These are phyloP conservation scores for Heliothis subflexa DNA, from an alignment of 1,140 invertebrate genomes.

Conservation along the genomic window DNA sequence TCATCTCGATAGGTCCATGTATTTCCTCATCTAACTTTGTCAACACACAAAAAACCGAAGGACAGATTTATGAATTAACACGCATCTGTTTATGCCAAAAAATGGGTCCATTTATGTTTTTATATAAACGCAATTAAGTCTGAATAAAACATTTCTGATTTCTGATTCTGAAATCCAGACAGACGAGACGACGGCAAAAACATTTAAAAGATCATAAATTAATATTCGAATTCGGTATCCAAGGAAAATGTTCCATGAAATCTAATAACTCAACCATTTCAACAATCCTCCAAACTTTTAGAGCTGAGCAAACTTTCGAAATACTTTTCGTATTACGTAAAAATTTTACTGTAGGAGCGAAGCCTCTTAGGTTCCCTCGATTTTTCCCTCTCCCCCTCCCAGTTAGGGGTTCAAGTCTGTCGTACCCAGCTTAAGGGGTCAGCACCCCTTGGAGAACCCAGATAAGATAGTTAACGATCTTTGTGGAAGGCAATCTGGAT, in stretches of 20 bases:
- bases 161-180: no score
- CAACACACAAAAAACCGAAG: no score
- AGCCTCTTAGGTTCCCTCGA: background rate
- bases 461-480: slow-evolving; percentile 9
- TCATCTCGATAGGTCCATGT: no score
- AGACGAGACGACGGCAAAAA: no score
- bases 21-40: no score
- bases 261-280: slow-evolving; percentile 3
- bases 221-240: background rate
- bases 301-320: background rate
- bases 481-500: background rate
- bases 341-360: background rate
- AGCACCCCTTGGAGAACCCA: background rate
- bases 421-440: background rate
- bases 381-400: background rate
- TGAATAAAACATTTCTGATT: no score
- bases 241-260: background rate
- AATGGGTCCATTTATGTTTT: no score
- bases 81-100: no score
- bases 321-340: background rate
- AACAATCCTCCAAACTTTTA: background rate
- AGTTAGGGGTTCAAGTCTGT: background rate
- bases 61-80: no score
- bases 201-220: no score
- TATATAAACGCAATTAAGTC: no score